Evolutionary conservation across 2,113 vertebrate species (phyloP).

Genomic region (Cebidichthys violaceus): DNA sequence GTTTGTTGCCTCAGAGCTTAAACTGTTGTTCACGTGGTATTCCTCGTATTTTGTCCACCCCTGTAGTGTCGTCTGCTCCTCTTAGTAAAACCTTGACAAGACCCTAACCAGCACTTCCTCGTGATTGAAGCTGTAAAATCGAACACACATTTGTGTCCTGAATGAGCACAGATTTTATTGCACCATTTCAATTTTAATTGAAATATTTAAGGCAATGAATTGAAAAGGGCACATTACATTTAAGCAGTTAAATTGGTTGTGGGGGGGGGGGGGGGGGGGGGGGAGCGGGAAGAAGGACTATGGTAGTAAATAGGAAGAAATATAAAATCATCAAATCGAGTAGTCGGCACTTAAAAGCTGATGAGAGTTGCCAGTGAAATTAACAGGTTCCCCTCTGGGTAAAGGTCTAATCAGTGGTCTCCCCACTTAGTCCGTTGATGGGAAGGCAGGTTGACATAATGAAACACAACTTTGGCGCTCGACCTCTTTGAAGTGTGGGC

Average conservation of each 20-base stretch:
- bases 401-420: constrained; percentile 73
- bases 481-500: constrained; percentile 47
- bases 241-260: constrained; percentile 64
- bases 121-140: constrained; percentile 47
- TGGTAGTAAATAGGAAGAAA: constrained; percentile 54
- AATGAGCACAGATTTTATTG: constrained; percentile 63
- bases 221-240: constrained; percentile 72
- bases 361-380: constrained; percentile 74
- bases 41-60: constrained; percentile 27
- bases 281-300: constrained; percentile 48
- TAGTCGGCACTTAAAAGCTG: constrained; percentile 74
- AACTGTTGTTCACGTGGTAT: constrained; percentile 14
- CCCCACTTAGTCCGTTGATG: constrained; percentile 59
- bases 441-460: constrained; percentile 71
- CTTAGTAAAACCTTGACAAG: not conserved
- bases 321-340: constrained; percentile 52
- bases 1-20: constrained; percentile 22
- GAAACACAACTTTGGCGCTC: constrained; percentile 51
- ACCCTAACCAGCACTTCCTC: constrained; percentile 15
- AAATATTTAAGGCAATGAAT: constrained; percentile 75
- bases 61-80: no score
- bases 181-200: constrained; percentile 68
- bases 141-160: constrained; percentile 36
- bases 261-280: no score
- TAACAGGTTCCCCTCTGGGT: constrained; percentile 58